Base-by-base conservation (phyloP, 2,113 vertebrate genomes). In the Indicator maculatus region DNA sequence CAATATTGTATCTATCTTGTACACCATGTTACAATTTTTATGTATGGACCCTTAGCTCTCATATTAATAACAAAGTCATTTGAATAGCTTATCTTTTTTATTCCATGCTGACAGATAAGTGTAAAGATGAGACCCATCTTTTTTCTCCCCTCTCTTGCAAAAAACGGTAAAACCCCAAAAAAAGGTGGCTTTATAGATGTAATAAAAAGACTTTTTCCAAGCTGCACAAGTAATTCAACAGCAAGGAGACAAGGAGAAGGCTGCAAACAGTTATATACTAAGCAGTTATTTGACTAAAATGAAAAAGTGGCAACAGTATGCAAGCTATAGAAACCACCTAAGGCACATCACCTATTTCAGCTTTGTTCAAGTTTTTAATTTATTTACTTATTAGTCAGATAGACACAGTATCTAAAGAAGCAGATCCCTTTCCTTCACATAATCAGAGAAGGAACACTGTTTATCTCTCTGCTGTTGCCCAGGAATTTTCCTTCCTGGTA, bases 81-180 rank as follows among this genome's bases (percentile, higher is more conserved):
- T 67, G 10, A 73, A 60, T 52, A 79, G 5, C 6, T 78, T 74
- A 36, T 3, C n/a, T 59, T 83, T 73, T 47, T 24, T 53, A 55
- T 52, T 76, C 17, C 26, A 13, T 20, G 4, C 2, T 3, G 73
- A 27, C 13, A 55, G 73, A 61, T 18, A 55, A 41, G 38, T 33
- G 23, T 53, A 61, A 79, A 38, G 14, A 63, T 53, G 6, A 26
- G 6, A 65, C 27, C 53, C 20, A 83, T 36, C 8, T 79, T 91
- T 77, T 65, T 31, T 16, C 28, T 39, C 28, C 4, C 12, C 5
- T 2, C 5, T 5, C 2, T 5, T 26, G 2, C 3, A 16, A 45
- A 64, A 76, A 63, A 27, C 9, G 1, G 1, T 1, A 6, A 31
- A 1, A 1, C 1, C n/a, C n/a, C n/a, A n/a, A 12, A 11, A 47